phyloP scores from a whole-genome alignment of 2,113 vertebrate species.

The Pholis gunnellus region DNA sequence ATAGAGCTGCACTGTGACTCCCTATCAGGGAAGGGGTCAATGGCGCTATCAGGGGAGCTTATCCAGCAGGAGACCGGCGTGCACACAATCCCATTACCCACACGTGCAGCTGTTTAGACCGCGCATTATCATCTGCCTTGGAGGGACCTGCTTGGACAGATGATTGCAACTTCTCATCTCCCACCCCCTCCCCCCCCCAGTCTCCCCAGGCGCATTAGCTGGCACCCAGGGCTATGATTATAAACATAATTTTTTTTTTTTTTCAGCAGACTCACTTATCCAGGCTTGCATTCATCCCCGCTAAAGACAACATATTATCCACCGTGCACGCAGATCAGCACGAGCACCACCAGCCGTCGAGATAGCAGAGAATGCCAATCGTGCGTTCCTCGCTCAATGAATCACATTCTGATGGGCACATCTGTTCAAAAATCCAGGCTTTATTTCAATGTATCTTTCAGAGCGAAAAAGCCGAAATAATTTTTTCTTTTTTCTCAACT shows the following conservation, averaged over 20 bases:
- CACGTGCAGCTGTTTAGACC: slow-evolving; percentile 74
- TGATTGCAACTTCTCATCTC: slow-evolving; percentile 62
- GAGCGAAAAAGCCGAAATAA: slow-evolving; percentile 15
- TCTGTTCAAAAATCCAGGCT: slow-evolving; percentile 49
- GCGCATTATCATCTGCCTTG: slow-evolving; percentile 74
- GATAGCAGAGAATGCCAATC: slow-evolving; percentile 26
- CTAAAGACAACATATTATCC: slow-evolving; percentile 64
- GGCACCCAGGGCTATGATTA: slow-evolving; percentile 75
- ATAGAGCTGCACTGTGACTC: slow-evolving; percentile 19
- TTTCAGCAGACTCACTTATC: slow-evolving; percentile 70
- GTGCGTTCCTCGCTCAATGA: slow-evolving; percentile 21
- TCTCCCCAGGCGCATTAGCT: slow-evolving; percentile 72
- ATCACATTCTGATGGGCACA: slow-evolving; percentile 54
- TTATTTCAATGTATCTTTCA: slow-evolving; percentile 34
- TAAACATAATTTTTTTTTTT: slow-evolving; percentile 77
- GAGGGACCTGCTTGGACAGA: slow-evolving; percentile 64
- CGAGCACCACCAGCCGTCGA: not conserved
- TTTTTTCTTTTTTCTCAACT: not conserved
- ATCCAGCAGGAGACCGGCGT: slow-evolving; percentile 55
- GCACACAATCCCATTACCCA: slow-evolving; percentile 75
- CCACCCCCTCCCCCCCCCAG: slow-evolving; percentile 23
- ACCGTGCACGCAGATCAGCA: slow-evolving; percentile 23
- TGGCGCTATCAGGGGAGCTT: slow-evolving; percentile 57
- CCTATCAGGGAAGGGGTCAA: slow-evolving; percentile 64
- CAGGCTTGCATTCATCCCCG: slow-evolving; percentile 41